Conservation (phyloP, 2,888 invertebrate species). For the Nephrotoma guestfalica region DNA sequence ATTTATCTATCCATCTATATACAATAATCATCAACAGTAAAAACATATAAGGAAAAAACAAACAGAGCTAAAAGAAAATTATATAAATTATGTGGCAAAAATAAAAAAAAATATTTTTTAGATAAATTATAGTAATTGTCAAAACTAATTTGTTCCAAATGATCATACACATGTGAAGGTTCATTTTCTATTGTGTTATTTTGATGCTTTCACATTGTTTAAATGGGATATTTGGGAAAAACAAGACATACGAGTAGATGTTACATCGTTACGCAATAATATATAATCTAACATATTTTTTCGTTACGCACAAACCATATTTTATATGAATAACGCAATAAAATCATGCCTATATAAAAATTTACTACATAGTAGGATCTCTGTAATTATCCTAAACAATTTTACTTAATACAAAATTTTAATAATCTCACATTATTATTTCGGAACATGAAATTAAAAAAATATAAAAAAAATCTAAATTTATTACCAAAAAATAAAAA, state of each 20-base stretch:
- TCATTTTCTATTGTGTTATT: neutral
- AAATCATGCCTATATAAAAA: neutral
- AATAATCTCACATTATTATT: neutral
- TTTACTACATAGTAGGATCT: neutral
- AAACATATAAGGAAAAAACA: neutral
- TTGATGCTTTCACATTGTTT: neutral
- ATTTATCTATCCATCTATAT: neutral
- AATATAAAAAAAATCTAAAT: neutral
- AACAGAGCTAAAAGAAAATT: neutral
- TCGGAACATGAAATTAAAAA: neutral
- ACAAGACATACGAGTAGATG: neutral
- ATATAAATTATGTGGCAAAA: neutral
- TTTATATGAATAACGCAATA: neutral
- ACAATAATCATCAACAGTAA: neutral
- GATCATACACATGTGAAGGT: neutral
- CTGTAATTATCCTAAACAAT: neutral
- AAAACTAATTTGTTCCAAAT: neutral
- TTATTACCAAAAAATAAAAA: neutral
- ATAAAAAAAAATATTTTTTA: neutral
- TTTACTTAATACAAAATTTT: neutral
- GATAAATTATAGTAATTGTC: neutral
- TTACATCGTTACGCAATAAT: neutral
- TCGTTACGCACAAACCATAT: neutral
- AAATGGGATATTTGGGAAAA: neutral
- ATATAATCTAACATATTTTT: neutral